Percentiles rank a stretch among this genome's conserved stretches.
These are phyloP conservation scores for Drosophila athabasca DNA, from an alignment of 1,140 invertebrate species.

Conservation along the genomic window DNA sequence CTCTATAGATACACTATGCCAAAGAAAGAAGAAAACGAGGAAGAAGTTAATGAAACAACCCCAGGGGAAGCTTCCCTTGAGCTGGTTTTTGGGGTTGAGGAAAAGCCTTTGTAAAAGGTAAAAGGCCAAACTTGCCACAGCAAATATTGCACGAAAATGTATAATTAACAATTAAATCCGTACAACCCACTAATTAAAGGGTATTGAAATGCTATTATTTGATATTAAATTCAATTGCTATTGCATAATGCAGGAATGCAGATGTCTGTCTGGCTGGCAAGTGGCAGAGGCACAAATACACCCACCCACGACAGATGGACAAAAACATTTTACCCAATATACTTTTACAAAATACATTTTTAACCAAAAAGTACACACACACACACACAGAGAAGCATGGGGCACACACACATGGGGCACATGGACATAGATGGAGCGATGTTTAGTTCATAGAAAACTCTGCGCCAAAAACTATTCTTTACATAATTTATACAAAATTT, in stretches of 20 bases:
- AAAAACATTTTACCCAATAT: slow-evolving; percentile 43
- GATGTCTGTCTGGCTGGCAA: slow-evolving; percentile 30
- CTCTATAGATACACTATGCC: neutral
- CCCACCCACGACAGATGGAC: slow-evolving; percentile 21
- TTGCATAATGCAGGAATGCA: slow-evolving; percentile 57
- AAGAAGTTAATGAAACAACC: no score
- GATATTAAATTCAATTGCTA: slow-evolving; percentile 74
- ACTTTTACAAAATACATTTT: slow-evolving; percentile 42
- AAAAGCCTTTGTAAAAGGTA: neutral
- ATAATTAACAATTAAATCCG: no score
- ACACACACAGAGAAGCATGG: neutral
- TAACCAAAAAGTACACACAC: slow-evolving; percentile 28
- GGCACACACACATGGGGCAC: neutral
- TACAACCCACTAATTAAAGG: neutral
- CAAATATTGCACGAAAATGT: neutral
- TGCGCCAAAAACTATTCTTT: slow-evolving; percentile 77
- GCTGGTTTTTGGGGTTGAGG: neutral
- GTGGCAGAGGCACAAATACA: slow-evolving; percentile 9
- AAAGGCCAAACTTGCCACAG: neutral
- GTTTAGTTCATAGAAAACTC: slow-evolving; percentile 68
- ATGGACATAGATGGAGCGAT: neutral
- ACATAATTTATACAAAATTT: slow-evolving; percentile 80
- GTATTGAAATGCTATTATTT: slow-evolving; percentile 36
- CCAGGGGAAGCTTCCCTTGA: no score
- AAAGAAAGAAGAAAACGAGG: neutral